Evolutionary conservation across 1,140 invertebrate species (phyloP).

Genomic region (Eueides isabella): DNA sequence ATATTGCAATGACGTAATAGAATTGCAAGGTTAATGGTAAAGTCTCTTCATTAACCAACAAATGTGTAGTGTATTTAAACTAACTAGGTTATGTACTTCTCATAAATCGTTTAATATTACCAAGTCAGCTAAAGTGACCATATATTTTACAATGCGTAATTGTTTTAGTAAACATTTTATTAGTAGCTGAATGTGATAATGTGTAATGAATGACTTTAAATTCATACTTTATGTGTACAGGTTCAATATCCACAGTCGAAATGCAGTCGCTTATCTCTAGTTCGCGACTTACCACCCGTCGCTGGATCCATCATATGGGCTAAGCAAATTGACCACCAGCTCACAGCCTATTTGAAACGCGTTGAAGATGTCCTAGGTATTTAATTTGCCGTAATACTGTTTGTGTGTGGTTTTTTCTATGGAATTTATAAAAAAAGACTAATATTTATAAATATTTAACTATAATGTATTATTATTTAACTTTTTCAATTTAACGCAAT

Average conservation of each 20-base stretch:
- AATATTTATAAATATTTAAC: background rate
- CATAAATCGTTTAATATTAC: too few species aligned
- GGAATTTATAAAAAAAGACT: background rate
- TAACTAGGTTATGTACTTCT: too few species aligned
- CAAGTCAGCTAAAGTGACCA: too few species aligned
- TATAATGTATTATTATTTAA: background rate
- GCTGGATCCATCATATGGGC: conserved; percentile 99
- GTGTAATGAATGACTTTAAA: background rate
- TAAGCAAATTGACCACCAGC: conserved; percentile 98
- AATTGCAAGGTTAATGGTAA: too few species aligned
- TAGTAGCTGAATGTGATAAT: background rate
- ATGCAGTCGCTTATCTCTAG: conserved; percentile 93
- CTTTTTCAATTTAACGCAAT: background rate
- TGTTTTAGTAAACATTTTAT: too few species aligned
- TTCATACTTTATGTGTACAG: conserved; percentile 64
- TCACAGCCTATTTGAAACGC: conserved; percentile 97
- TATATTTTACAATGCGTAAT: too few species aligned
- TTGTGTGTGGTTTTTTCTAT: background rate
- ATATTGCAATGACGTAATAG: too few species aligned
- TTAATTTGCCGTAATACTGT: background rate
- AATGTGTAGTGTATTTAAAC: too few species aligned
- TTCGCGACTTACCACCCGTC: conserved; percentile 97
- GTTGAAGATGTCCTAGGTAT: conserved; percentile 98
- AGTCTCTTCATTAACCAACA: too few species aligned
- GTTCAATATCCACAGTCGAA: conserved; percentile 97